Base-by-base conservation (phyloP, 2,113 vertebrate genomes). In the Coturnix japonica region DNA sequence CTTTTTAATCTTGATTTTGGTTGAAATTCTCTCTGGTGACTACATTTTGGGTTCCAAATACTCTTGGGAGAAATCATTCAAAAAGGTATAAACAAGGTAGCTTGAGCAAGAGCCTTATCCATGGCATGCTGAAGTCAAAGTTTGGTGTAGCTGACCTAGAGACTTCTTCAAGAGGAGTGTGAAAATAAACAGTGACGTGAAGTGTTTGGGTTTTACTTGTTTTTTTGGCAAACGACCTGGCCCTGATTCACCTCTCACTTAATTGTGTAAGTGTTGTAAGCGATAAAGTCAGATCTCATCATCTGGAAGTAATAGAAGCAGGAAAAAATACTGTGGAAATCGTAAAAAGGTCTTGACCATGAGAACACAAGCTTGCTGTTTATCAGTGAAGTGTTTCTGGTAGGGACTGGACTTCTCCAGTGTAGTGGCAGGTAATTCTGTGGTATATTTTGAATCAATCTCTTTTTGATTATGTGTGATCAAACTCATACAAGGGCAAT, bases 301-400 rank as follows among this genome's bases (percentile, higher is more conserved):
- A 95, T 92, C 83, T 96, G 94, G 93, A 93, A 95, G 94, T 92
- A 92, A 95, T 84, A 91, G 77, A 87, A 86, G 4, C 85, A 81
- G 59, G 30, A 81, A 88, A 91, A 91, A 90, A 64, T n/a, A 43
- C 51, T 35, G 25, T 64, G 60, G 60, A 92, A 94, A 85, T 64
- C 66, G 43, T 67, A 66, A 73, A 46, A 64, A 41, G 65, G 65
- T 77, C 72, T 75, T 83, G 80, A 83, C 72, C 69, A 83, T 26
- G n/a, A 86, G 70, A 91, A 91, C 0, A 9, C 41, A 78, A 86
- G 47, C 47, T 85, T 86, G 56, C 33, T 81, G n/a, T 59, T 81
- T 75, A 47, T 35, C 6, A 0, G 20, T 59, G 64, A 80, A 67
- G 12, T 0, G 1, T 81, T 95, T 88, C 43, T 91, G 26, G 13